phyloP scores from a whole-genome alignment of 2,797 vertebrate species.

The Tokudaia tokunoshimensis region DNA sequence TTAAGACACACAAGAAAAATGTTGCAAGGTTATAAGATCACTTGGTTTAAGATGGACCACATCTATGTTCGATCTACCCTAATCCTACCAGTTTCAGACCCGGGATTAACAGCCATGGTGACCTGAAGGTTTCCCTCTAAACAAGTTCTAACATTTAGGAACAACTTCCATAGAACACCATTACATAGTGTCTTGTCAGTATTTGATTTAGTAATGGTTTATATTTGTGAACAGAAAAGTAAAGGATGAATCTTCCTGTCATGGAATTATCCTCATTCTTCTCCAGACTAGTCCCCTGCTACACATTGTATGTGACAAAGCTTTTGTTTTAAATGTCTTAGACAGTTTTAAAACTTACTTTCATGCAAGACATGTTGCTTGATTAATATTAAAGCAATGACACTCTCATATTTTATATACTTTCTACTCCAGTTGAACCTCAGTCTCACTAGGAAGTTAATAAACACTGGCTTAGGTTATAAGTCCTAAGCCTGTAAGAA shows the following conservation, averaged over 20 bases:
- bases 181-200: not conserved
- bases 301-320: not conserved
- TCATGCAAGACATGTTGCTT: not conserved
- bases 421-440: not conserved
- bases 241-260: not conserved
- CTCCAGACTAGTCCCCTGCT: not conserved
- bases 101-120: not conserved
- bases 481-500: not conserved
- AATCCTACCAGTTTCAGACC: not conserved
- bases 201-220: not conserved
- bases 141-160: not conserved
- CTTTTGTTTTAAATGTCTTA: slow-evolving; percentile 3
- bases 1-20: not conserved
- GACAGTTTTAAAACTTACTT: slow-evolving; percentile 28
- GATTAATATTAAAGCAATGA: slow-evolving; percentile 24
- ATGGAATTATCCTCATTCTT: not conserved
- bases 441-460: not conserved
- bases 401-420: not conserved
- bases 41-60: not conserved
- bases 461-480: slow-evolving; percentile 6
- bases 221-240: slow-evolving; percentile 28
- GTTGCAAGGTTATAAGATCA: not conserved
- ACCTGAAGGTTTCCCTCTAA: not conserved
- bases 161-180: not conserved
- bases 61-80: not conserved